Base-by-base conservation (phyloP, 2,888 invertebrate species). In the Aspidiotus rigidus region DNA sequence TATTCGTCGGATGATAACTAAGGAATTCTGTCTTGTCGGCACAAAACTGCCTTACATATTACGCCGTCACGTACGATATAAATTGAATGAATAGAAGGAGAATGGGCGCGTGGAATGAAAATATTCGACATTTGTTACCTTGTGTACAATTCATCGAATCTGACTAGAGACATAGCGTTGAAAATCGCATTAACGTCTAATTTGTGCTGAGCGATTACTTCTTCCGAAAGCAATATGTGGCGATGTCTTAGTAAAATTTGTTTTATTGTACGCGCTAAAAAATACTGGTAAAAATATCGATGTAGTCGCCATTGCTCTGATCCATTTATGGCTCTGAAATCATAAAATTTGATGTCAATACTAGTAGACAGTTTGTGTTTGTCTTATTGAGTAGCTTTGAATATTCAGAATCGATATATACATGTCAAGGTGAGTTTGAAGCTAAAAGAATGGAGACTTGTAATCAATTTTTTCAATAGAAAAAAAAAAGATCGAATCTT, bases 211-310 rank as follows among this genome's bases (percentile, higher is more conserved):
- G 80, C 81, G 77, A 86, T 88, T 16, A 88, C 83, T 59, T 90
- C 89, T 59, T 87, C 85, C 40, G 85, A 85, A 60, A 94, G 81
- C 69, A 94, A 79, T 71, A 86, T 83, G 72, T 86, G 83, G 74
- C 89, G 86, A 79, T 95, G 93, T 63, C 87, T 83, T 13, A 90
- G 82, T 73, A 96, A 88, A 70, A 94, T 87, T 76, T 86, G 87
- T 74, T 91, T 89, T 78, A 94, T 87, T 78, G 93, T 92, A 77
- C 93, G 92, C 0, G 94, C 93, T 89, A 95, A 94, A 71, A 91
- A 86, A 79, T 91, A 94, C 71, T 93, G 81, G 79, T 96, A 96
- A 76, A 91, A 86, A 2, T 93, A 87, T 16, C 94, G 84, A 80
- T 93, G 87, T 78, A 92, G 89, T 77, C 88, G 87, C 93, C 93